phyloP scores from a whole-genome alignment of 2,797 vertebrate species.

The Microchirus variegatus region DNA sequence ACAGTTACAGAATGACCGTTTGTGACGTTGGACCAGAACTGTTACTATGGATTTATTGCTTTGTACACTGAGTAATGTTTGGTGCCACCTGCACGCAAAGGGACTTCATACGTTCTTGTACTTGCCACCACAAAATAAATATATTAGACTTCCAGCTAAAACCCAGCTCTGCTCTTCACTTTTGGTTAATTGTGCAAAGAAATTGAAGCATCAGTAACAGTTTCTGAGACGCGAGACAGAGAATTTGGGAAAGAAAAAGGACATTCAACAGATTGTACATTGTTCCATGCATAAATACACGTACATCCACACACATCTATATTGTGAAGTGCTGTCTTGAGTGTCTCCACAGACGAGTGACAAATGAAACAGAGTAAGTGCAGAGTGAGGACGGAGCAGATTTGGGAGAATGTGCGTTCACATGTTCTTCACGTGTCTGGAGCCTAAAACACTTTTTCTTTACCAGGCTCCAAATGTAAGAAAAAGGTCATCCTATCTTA shows the following conservation, averaged over 20 bases:
- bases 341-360: constrained; percentile 54
- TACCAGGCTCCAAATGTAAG: constrained; percentile 11
- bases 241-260: constrained; percentile 23
- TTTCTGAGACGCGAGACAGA: constrained; percentile 66
- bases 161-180: constrained; percentile 83
- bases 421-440: no score
- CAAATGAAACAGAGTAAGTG: constrained; percentile 37
- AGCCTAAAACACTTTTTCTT: constrained; percentile 20
- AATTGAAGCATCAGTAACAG: constrained; percentile 83
- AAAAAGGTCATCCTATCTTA: constrained; percentile 9
- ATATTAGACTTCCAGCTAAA: constrained; percentile 67
- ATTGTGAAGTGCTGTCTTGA: constrained; percentile 65
- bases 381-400: constrained; percentile 44
- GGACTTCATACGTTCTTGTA: constrained; percentile 36
- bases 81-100: constrained; percentile 76
- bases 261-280: constrained; percentile 74
- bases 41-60: constrained; percentile 96
- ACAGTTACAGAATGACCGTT: constrained; percentile 77
- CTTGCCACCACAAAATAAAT: constrained; percentile 34
- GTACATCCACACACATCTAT: constrained; percentile 78
- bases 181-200: constrained; percentile 87
- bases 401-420: no score
- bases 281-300: constrained; percentile 83
- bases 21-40: constrained; percentile 79
- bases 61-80: constrained; percentile 88